These are phyloP conservation scores for Lucilia cuprina DNA, from an alignment of 1,140 invertebrate genomes.

Conservation along the genomic window DNA sequence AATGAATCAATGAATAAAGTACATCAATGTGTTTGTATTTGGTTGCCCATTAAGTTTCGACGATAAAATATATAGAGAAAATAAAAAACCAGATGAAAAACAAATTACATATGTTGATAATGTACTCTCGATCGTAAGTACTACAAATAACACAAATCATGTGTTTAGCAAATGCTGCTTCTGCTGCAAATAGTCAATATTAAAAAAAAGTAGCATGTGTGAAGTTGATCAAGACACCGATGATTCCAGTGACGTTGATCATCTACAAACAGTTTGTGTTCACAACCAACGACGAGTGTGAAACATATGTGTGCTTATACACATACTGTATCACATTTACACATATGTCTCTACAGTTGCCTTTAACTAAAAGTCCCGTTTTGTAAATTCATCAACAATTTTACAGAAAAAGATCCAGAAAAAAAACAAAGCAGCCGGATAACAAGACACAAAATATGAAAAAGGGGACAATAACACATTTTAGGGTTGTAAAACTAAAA, in stretches of 20 bases:
- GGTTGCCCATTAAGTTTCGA: background rate
- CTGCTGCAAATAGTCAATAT: background rate
- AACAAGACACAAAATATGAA: background rate
- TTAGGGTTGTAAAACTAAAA: slow-evolving; percentile 28
- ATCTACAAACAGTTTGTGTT: background rate
- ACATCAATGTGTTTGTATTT: too few species aligned
- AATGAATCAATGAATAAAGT: too few species aligned
- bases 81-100: slow-evolving; percentile 17
- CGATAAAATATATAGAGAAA: background rate
- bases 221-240: background rate
- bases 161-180: slow-evolving; percentile 9
- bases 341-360: background rate
- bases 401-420: background rate
- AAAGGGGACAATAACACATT: background rate
- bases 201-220: background rate
- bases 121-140: background rate
- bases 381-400: background rate
- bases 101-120: slow-evolving; percentile 24
- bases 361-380: slow-evolving; percentile 17
- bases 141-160: background rate
- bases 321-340: background rate
- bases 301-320: background rate
- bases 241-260: background rate
- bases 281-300: background rate
- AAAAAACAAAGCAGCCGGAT: background rate